phyloP scores from a whole-genome alignment of 2,113 vertebrate species.

The Nipponia nippon region DNA sequence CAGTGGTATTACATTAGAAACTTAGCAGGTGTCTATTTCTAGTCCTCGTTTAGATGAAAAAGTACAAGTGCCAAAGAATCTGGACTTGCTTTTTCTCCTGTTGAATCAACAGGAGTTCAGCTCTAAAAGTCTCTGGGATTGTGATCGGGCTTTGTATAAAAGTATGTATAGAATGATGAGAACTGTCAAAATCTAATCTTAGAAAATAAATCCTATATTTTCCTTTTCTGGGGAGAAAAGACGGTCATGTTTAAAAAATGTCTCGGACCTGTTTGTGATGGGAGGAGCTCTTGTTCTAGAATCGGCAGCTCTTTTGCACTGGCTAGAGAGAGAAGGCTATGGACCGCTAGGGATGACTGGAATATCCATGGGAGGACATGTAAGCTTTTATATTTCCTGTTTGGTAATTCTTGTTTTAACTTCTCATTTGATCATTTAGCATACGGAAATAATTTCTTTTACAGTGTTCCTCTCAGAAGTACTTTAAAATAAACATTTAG shows the following conservation, averaged over 20 bases:
- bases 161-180: not conserved
- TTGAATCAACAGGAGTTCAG: not conserved
- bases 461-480: not conserved
- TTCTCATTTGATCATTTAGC: not conserved
- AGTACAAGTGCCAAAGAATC: not conserved
- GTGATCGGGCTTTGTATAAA: not conserved
- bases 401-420: constrained; percentile 7
- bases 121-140: not conserved
- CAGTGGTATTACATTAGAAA: not conserved
- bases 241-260: constrained; percentile 93
- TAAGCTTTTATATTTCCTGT: constrained; percentile 74
- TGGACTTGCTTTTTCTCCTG: not conserved
- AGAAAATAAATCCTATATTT: constrained; percentile 51
- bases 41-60: not conserved
- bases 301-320: constrained; percentile 89
- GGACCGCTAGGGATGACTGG: constrained; percentile 97
- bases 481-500: not conserved
- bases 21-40: not conserved
- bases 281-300: constrained; percentile 94
- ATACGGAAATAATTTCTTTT: not conserved
- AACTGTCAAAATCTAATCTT: constrained; percentile 18
- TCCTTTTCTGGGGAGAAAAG: constrained; percentile 74
- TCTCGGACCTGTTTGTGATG: constrained; percentile 98
- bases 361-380: constrained; percentile 99
- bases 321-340: constrained; percentile 95